Base-by-base conservation (phyloP, 2,113 vertebrate species). In the Heterotis niloticus region DNA sequence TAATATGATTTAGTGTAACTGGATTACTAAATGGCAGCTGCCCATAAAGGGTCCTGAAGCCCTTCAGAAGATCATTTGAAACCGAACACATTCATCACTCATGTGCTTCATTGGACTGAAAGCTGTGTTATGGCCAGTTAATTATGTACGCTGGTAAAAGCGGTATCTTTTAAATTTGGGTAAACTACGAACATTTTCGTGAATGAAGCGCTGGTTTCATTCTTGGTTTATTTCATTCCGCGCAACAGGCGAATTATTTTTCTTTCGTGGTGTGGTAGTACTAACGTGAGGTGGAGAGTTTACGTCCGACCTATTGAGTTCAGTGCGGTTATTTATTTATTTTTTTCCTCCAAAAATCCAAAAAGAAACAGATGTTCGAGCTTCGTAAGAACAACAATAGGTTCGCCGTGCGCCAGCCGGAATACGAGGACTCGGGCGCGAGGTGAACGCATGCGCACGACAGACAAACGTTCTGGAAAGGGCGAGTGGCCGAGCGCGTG, bases 391-490 rank as follows among this genome's bases (percentile, higher is more conserved):
- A 54, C 17, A 72, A 72, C 69, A 54, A n/a, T 23, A 72, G 69
- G 2, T 52, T 51, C 11, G 18, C 34, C 68, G 34, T 72, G 20
- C 23, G 69, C 29, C 69, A 72, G 44, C 52, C 44, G 34, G 72
- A 74, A 52, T 28, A 59, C n/a, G 72, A 17, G 24, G 52, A 59
- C 26, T 51, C 57, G 72, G 54, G 20, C 13, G 10, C 29, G 7
- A 10, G 51, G 4, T 5, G 29, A 0, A 62, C 92, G 89, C 92
- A 93, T 91, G 92, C 91, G 91, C 78, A 60, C 17, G 79, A 68
- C 64, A 7, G 77, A 52, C n/a, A 5, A 11, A 65, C 26, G 75
- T 60, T 44, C 59, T 84, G 62, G 83, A 76, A 75, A 78, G 59
- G 16, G 16, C 51, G 57, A 74, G 54, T 56, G 71, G 54, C 71